Evolutionary conservation across 2,888 invertebrate genomes (phyloP), one percentile per base, ranked within the genome.

Genomic region (Spisula subtruncata): DNA sequence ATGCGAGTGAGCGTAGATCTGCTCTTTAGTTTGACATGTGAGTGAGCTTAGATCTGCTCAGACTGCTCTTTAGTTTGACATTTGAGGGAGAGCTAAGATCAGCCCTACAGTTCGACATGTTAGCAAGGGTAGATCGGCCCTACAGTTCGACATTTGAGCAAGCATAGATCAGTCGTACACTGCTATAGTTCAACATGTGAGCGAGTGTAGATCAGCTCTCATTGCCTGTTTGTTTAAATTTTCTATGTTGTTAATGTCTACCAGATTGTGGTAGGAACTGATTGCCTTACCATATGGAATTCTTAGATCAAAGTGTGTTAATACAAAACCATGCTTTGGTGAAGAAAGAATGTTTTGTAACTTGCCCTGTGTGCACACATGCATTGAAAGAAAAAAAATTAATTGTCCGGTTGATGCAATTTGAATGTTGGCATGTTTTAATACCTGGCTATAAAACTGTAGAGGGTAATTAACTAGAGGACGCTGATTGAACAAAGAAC

Each of bases 321-420:
- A 81, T 29, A 82, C 29, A 56, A 29, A 56, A 35, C 18, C 82
- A 82, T 82, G 46, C 66, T 25, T 66, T 16, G 35, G 83, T 66
- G 83, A 41, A 16, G 83, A 66, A 66, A 66, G 66, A 83, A 83
- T 83, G 83, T 56, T 32, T 75, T 75, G 32, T 35, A 75, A 75
- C 75, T 75, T 75, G 75, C 75, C 75, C 75, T 75, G 75, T 75
- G 35, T 35, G 35, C 75, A 75, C 75, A 35, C 32, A 75, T 75
- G 75, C 75, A 75, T 75, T 75, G 75, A 75, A 32, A 75, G 75
- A 75, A 75, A 75, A 75, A 56, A 75, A 75, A 75, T 32, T 75
- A 75, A 75, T 75, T 75, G 75, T 75, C 75, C 75, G 75, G 35
- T 75, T 12, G 32, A 75, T 75, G 75, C 75, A 32, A 32, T 75